Evolutionary conservation across 1,140 invertebrate genomes (phyloP).

Genomic region (Drosophila oshimai): DNA sequence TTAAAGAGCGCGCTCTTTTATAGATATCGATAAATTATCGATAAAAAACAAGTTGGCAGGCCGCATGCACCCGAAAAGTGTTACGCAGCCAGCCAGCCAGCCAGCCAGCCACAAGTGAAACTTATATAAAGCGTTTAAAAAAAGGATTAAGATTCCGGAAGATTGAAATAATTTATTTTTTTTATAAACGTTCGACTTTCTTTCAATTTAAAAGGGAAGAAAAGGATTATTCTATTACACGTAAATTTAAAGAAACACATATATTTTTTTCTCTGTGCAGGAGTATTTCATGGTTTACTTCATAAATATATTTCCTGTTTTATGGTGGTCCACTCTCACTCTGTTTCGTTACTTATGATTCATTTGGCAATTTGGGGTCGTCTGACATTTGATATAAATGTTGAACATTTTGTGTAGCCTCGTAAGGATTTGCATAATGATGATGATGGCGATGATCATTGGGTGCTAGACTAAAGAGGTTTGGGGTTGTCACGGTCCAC

Average conservation of each 20-base stretch:
- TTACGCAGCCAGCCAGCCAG: too few species aligned
- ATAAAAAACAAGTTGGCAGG: too few species aligned
- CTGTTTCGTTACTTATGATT: conserved; percentile 60
- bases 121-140: too few species aligned
- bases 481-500: conserved; percentile 5
- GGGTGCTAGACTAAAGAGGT: conserved; percentile 19
- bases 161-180: too few species aligned
- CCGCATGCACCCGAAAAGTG: too few species aligned
- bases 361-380: conserved; percentile 73
- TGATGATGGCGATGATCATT: conserved; percentile 38
- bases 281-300: conserved; percentile 47
- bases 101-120: too few species aligned
- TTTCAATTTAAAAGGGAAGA: too few species aligned
- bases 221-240: too few species aligned
- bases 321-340: conserved; percentile 52
- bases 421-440: conserved; percentile 63
- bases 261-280: conserved; percentile 1
- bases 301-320: conserved; percentile 76
- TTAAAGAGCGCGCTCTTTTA: too few species aligned
- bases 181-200: too few species aligned
- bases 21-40: too few species aligned
- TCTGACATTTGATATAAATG: conserved; percentile 78
- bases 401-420: conserved; percentile 47
- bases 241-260: not conserved
- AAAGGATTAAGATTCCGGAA: too few species aligned